These are phyloP conservation scores for Pseudobourletiella spinata DNA, from an alignment of 1,140 invertebrate genomes.

Conservation along the genomic window DNA sequence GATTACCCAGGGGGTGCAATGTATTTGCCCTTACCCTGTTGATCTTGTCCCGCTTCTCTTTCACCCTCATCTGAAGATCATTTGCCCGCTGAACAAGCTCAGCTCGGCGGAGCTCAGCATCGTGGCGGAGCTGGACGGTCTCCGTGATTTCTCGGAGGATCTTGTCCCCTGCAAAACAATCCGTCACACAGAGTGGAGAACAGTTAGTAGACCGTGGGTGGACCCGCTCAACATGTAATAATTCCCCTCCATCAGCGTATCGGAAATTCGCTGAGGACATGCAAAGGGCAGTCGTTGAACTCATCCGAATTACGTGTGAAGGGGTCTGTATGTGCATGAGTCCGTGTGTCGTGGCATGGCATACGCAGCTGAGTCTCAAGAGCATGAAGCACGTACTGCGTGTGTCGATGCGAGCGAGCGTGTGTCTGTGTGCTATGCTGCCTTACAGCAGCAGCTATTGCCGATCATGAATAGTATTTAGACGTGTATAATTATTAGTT, in stretches of 20 bases:
- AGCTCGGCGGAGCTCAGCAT: conserved; percentile 32
- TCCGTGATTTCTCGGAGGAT: conserved; percentile 36
- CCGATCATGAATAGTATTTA: no score
- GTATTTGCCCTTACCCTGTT: conserved; percentile 34
- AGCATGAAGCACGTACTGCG: no score
- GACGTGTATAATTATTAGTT: no score
- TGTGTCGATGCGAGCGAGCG: no score
- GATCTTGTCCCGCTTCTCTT: conserved; percentile 36
- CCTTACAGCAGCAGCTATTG: no score
- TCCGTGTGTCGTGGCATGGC: no score
- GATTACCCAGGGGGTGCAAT: no score
- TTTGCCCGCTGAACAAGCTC: conserved; percentile 35
- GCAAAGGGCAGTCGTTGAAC: neutral
- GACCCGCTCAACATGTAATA: no score
- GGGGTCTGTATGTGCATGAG: no score
- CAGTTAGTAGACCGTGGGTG: neutral
- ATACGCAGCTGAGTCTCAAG: no score
- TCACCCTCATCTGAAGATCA: conserved; percentile 34
- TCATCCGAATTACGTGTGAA: no score
- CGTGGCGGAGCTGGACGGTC: conserved; percentile 34
- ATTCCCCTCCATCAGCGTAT: neutral
- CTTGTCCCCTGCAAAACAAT: conserved; percentile 34
- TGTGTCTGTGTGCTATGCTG: no score
- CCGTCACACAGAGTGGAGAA: neutral
- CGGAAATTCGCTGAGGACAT: neutral